Conservation (phyloP, 2,888 invertebrate genomes). For the Lepidochitona cinerea region DNA sequence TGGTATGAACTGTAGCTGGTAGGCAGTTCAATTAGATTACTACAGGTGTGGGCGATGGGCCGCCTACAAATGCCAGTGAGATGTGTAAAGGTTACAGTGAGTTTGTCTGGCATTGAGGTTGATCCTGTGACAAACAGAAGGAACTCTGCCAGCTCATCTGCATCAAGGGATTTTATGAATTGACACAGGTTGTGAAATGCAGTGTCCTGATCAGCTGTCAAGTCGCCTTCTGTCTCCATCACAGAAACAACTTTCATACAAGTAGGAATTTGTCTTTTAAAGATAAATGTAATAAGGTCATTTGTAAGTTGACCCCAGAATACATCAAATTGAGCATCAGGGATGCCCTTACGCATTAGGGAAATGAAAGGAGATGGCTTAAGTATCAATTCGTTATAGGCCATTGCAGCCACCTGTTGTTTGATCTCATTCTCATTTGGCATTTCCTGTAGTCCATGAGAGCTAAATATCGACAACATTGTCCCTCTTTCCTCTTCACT, state of each 20-base stretch:
- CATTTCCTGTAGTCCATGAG: not conserved
- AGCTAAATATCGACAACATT: not conserved
- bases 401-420: not conserved
- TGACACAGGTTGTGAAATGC: no score
- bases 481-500: no score
- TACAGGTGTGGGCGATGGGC: not conserved
- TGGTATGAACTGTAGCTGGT: not conserved
- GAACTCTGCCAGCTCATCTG: no score
- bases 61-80: not conserved
- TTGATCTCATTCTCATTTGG: not conserved
- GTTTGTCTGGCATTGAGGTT: no score
- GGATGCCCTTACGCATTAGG: not conserved
- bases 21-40: not conserved
- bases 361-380: not conserved
- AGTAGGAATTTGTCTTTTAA: not conserved
- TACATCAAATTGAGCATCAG: no score
- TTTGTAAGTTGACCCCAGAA: not conserved
- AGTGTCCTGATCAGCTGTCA: no score
- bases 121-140: no score
- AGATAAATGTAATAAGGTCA: not conserved
- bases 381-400: not conserved
- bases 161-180: no score
- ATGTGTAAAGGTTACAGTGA: no score
- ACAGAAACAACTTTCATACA: not conserved
- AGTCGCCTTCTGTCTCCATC: not conserved